phyloP scores from a whole-genome alignment of 2,113 vertebrate genomes.

The Myanophis thanlyinensis region DNA sequence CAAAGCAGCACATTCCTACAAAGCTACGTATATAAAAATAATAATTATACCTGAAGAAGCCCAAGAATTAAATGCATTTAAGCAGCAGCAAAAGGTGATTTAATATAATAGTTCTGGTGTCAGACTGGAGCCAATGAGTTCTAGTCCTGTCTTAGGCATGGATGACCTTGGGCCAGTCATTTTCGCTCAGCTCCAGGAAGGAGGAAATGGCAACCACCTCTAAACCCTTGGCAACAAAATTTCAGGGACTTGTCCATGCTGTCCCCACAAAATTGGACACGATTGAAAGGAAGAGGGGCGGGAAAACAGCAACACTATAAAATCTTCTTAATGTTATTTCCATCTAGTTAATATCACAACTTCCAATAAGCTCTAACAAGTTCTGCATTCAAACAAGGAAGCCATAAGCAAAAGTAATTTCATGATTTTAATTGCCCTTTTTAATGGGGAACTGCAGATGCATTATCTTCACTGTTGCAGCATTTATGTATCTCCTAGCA shows the following conservation, averaged over 20 bases:
- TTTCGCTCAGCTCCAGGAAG: neutral
- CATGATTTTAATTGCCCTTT: neutral
- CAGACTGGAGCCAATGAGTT: neutral
- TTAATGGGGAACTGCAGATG: neutral
- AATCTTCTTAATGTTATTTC: neutral
- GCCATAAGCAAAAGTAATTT: neutral
- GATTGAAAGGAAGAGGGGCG: rapidly evolving
- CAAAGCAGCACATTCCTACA: neutral
- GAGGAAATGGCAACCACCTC: neutral
- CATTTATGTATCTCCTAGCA: neutral
- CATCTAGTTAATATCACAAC: neutral
- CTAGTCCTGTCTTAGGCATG: neutral
- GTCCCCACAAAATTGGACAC: neutral
- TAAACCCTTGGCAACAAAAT: neutral
- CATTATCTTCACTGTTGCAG: neutral
- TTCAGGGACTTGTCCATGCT: neutral
- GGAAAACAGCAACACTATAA: neutral
- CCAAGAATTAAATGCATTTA: neutral
- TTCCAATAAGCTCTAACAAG: neutral
- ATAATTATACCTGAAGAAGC: neutral
- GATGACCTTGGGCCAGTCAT: neutral
- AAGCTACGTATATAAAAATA: neutral
- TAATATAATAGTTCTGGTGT: neutral
- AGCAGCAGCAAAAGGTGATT: neutral
- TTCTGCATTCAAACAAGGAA: neutral